Conservation (phyloP, 2,113 vertebrate genomes). For the Prolemur simus region DNA sequence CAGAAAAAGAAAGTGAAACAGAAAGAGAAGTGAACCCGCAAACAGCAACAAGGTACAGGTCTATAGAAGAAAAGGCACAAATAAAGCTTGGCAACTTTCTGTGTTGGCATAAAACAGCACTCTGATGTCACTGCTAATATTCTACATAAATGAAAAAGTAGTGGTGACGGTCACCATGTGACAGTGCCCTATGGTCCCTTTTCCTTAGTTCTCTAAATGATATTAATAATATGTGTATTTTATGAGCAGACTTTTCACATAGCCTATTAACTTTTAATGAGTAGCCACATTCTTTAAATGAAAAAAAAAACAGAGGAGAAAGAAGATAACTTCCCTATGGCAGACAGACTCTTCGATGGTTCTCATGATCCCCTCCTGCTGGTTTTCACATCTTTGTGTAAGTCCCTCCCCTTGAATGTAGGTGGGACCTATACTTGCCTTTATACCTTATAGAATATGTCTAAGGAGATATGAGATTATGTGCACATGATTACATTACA, state of each 20-base stretch:
- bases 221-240: background rate
- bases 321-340: background rate
- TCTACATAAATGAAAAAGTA: background rate
- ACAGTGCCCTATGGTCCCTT: too few relatives aligned
- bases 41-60: background rate
- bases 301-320: background rate
- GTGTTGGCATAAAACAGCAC: background rate
- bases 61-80: background rate
- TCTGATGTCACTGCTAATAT: background rate
- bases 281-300: background rate
- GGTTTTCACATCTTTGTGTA: background rate
- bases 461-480: background rate
- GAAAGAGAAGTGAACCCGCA: background rate
- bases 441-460: background rate
- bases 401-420: background rate
- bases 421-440: background rate
- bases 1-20: background rate
- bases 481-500: background rate
- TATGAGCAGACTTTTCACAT: background rate
- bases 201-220: background rate
- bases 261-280: background rate
- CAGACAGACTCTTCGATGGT: background rate
- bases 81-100: background rate
- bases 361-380: background rate
- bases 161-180: background rate